A percentile compares a stretch with the other conserved stretches of the same genome.
Conservation (phyloP, 2,888 invertebrate species). For the Tetranychus piercei region DNA sequence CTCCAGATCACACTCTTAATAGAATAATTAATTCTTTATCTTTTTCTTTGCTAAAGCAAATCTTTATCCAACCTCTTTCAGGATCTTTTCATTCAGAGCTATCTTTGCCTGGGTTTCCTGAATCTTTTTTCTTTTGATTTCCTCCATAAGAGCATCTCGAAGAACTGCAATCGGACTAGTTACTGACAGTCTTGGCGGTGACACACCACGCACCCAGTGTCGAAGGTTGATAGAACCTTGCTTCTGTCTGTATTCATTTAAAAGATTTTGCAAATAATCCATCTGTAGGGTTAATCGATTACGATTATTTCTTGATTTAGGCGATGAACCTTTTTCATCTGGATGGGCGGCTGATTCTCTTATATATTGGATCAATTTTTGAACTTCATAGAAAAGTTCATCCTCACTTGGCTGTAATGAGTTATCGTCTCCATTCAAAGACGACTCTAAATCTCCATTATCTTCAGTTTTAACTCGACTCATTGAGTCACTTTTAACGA, state of each 20-base stretch:
- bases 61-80: slow-evolving; percentile 35
- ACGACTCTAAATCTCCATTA: neutral
- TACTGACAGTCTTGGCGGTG: slow-evolving; percentile 4
- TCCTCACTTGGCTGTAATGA: neutral
- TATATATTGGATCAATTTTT: neutral
- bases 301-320: slow-evolving; percentile 12
- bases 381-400: slow-evolving; percentile 2
- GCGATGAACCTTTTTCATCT: neutral
- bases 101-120: slow-evolving; percentile 41
- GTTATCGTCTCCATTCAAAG: neutral
- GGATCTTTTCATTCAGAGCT: slow-evolving; percentile 22
- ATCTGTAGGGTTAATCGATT: slow-evolving; percentile 8
- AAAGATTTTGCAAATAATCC: slow-evolving; percentile 9
- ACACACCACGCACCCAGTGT: slow-evolving; percentile 9
- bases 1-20: neutral
- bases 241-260: slow-evolving; percentile 4
- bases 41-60: neutral
- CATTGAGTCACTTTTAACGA: too few relatives aligned
- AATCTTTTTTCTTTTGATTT: slow-evolving; percentile 3
- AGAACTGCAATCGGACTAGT: slow-evolving; percentile 10
- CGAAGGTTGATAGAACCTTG: neutral
- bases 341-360: neutral
- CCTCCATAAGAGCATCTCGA: slow-evolving; percentile 7
- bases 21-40: neutral
- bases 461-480: neutral